Base-by-base conservation (phyloP, 2,888 invertebrate genomes). In the Physocephala rufipes region DNA sequence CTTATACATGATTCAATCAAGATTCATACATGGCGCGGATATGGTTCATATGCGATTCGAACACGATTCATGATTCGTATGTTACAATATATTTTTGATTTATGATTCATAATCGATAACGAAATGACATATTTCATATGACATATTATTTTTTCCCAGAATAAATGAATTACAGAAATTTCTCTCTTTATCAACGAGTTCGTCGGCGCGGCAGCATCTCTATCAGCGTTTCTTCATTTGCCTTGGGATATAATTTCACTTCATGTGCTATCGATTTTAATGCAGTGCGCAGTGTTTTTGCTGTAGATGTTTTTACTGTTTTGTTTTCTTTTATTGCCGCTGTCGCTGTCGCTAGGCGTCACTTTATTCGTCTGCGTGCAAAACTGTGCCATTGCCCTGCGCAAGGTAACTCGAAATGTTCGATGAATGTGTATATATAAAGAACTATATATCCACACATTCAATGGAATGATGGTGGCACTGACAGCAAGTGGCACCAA, bases 341-440 rank as follows among this genome's bases (percentile, higher is more conserved):
- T 21, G 24, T 26, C 63, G 3, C 68, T 59, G 68, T 68, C 68
- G 68, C 61, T 49, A 61, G 61, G 68, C 68, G 59, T 61, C 68
- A 61, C 58, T 67, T 49, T 28, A 49, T 30, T 68, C 21, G 59
- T 61, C 68, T 61, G 61, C 68, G 61, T 30, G 49, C 72, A 74
- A 83, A 82, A 82, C 80, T 82, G 78, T 83, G 83, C 82, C 82
- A 82, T 82, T 82, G 82, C 82, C 82, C 83, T 81, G 78, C 81
- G 82, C 83, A 82, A 82, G 83, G 83, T 82, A 81, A 82, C 80
- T 80, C 58, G 47, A 51, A 53, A 72, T 74, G 72, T 74, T 72
- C 53, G 36, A 36, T 36, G 9, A 7, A 36, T 30, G 61, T 58
- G 58, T 26, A 21, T 72, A 69, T 66, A 71, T 71, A 71, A 59